Evolutionary conservation across 2,113 vertebrate species (phyloP).

Genomic region (Nerophis lumbriciformis): DNA sequence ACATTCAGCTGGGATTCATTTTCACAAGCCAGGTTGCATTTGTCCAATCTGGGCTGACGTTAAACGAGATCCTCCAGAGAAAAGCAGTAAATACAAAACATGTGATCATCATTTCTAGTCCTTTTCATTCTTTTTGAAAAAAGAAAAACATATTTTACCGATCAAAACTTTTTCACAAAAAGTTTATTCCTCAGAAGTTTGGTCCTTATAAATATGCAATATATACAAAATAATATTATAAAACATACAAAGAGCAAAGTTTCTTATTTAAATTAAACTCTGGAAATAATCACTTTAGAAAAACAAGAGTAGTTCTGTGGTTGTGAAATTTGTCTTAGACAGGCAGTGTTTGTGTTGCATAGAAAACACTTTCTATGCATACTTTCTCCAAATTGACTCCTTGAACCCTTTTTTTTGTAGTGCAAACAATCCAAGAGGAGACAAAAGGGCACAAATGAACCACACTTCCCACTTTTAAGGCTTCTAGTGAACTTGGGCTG

Average conservation of each 20-base stretch:
- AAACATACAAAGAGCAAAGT: slow-evolving; percentile 99
- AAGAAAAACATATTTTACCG: slow-evolving; percentile 65
- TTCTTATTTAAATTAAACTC: slow-evolving; percentile 97
- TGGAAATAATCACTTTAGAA: slow-evolving; percentile 84
- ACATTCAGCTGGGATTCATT: slow-evolving; percentile 25
- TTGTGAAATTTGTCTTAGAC: slow-evolving; percentile 70
- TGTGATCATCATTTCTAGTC: slow-evolving; percentile 32
- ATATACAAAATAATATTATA: slow-evolving; percentile 99
- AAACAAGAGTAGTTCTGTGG: slow-evolving; percentile 71
- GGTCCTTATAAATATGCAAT: slow-evolving; percentile 99
- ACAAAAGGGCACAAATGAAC: slow-evolving; percentile 57
- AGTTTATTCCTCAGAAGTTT: slow-evolving; percentile 91
- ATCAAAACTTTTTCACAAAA: slow-evolving; percentile 43
- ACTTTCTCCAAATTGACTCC: slow-evolving; percentile 13
- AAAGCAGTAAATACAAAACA: slow-evolving; percentile 34
- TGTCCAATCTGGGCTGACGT: neutral
- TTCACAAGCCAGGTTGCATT: slow-evolving; percentile 2
- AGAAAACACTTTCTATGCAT: slow-evolving; percentile 50
- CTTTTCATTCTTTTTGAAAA: slow-evolving; percentile 66
- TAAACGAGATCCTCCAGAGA: neutral
- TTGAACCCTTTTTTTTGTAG: slow-evolving; percentile 39
- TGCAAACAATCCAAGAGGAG: slow-evolving; percentile 71
- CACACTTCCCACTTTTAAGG: slow-evolving; percentile 65
- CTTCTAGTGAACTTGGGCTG: slow-evolving; percentile 74
- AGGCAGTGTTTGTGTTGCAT: slow-evolving; percentile 70